These are phyloP conservation scores for Malurus elegans DNA, from an alignment of 2,113 vertebrate species.

Conservation along the genomic window DNA sequence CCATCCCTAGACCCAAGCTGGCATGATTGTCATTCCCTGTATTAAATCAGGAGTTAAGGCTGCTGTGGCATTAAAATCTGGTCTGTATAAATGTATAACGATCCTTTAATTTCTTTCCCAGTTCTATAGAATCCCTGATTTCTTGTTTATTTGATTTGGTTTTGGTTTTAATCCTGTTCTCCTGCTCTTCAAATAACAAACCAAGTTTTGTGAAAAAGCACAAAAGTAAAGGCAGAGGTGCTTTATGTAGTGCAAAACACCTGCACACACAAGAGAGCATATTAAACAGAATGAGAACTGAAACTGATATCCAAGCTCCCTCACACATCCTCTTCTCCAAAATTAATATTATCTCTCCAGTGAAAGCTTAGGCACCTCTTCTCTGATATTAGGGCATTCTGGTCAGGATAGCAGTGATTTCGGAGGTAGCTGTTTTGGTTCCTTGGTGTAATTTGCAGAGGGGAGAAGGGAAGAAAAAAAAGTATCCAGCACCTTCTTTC, in stretches of 20 bases:
- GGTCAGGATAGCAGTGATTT: not conserved
- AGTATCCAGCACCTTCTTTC: not conserved
- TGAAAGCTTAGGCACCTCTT: not conserved
- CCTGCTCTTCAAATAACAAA: not conserved
- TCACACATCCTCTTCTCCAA: not conserved
- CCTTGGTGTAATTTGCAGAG: not conserved
- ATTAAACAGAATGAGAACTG: not conserved
- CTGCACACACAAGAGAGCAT: not conserved
- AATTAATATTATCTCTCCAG: not conserved
- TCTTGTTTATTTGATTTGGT: not conserved
- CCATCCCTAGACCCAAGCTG: not conserved
- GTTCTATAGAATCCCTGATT: not conserved
- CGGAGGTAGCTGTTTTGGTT: not conserved
- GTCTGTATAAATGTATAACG: not conserved
- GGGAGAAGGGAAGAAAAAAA: fast-evolving
- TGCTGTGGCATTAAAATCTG: not conserved
- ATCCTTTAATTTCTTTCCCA: not conserved
- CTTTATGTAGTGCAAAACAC: not conserved
- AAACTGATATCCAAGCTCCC: not conserved
- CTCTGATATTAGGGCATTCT: not conserved
- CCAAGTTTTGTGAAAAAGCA: not conserved
- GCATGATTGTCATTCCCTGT: fast-evolving
- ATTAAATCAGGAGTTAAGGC: not conserved
- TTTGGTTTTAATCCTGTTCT: not conserved
- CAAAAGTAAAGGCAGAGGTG: not conserved